Evolutionary conservation across 2,797 vertebrate species (phyloP).

Genomic region (Danio tinwini): DNA sequence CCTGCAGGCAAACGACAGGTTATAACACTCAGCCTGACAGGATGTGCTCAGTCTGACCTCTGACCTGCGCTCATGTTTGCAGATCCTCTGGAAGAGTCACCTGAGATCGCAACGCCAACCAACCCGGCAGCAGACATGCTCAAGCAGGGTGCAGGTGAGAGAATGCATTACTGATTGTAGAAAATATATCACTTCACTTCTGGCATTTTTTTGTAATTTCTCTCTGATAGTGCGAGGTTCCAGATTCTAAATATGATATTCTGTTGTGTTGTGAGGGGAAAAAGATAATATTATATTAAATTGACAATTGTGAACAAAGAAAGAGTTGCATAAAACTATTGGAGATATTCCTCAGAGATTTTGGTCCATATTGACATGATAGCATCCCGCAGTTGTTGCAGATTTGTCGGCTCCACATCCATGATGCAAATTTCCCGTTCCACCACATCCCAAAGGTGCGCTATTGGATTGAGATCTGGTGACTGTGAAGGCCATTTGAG

Average conservation of each 20-base stretch:
- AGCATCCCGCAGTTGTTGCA: no score
- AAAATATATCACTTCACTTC: background rate
- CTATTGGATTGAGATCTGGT: no score
- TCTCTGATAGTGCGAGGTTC: background rate
- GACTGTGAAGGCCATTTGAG: no score
- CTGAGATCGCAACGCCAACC: slow-evolving; percentile 77
- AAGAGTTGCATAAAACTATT: no score
- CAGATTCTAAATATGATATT: background rate
- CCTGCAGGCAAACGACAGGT: slow-evolving; percentile 5
- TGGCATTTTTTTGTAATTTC: background rate
- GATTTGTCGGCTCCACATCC: no score
- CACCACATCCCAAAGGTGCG: no score
- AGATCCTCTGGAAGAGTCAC: slow-evolving; percentile 92
- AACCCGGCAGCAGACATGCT: slow-evolving; percentile 86
- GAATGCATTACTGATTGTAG: background rate
- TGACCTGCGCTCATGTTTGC: slow-evolving; percentile 31
- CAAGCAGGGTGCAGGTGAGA: slow-evolving; percentile 95
- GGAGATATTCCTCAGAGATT: no score
- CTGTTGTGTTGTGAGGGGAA: background rate
- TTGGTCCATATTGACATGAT: no score
- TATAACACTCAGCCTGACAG: background rate
- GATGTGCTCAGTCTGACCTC: background rate
- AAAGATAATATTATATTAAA: no score
- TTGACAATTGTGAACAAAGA: no score
- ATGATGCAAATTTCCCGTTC: no score